phyloP scores from a whole-genome alignment of 1,140 invertebrate species.

The Ceratosolen solmsi region DNA sequence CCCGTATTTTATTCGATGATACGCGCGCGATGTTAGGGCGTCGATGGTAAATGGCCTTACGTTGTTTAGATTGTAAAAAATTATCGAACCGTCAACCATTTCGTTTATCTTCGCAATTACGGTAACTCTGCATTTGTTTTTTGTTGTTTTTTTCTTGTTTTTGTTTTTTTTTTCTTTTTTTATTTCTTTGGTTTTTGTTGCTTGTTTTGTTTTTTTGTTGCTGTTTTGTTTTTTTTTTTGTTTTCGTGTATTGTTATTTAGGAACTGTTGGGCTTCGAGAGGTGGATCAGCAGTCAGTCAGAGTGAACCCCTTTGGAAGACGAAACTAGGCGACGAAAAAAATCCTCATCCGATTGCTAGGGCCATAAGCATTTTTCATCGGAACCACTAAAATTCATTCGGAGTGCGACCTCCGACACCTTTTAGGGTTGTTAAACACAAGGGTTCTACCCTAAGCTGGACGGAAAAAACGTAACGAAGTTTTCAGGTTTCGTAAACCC shows the following conservation, averaged over 20 bases:
- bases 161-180: not conserved
- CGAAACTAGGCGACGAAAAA: not conserved
- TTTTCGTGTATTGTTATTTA: no score
- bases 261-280: not conserved
- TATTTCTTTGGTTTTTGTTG: not conserved
- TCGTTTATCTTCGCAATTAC: slow-evolving; percentile 2
- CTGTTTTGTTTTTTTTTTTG: no score
- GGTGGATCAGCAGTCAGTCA: slow-evolving; percentile 28
- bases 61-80: slow-evolving; percentile 7
- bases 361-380: slow-evolving; percentile 34
- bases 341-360: not conserved
- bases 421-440: not conserved
- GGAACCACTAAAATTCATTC: slow-evolving; percentile 6
- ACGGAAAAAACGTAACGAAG: slow-evolving; percentile 9
- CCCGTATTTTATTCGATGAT: not conserved
- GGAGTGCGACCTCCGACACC: slow-evolving; percentile 40
- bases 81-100: not conserved
- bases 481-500: slow-evolving; percentile 30
- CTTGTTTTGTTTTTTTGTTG: no score
- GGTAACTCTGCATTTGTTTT: no score
- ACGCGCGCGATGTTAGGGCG: not conserved
- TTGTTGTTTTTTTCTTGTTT: no score
- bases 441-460: not conserved
- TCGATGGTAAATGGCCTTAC: not conserved
- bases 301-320: not conserved